These are phyloP conservation scores for Cyanoliseus patagonus DNA, from an alignment of 2,113 vertebrate genomes.

Conservation along the genomic window DNA sequence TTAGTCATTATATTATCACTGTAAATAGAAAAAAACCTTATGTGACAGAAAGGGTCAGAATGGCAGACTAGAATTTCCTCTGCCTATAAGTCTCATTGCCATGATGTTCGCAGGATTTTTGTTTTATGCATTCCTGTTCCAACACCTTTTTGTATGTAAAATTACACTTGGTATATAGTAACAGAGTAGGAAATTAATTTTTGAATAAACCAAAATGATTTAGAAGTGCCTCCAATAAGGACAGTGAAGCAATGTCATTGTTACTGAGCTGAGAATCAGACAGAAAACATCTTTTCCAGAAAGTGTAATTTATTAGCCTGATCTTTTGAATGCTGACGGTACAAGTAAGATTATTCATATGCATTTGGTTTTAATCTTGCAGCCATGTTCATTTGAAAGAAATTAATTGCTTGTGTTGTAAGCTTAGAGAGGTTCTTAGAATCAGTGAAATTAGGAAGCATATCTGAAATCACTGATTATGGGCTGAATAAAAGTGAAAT, in stretches of 20 bases:
- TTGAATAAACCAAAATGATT: not conserved
- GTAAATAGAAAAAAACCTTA: not conserved
- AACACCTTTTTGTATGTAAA: not conserved
- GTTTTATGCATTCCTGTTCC: not conserved
- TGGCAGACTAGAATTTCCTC: not conserved
- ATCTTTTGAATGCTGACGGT: not conserved
- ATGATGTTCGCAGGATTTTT: not conserved
- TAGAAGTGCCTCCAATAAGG: not conserved
- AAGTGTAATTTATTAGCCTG: not conserved
- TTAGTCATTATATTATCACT: not conserved
- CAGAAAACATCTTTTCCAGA: not conserved
- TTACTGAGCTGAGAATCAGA: not conserved
- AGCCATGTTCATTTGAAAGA: not conserved
- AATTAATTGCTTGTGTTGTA: not conserved
- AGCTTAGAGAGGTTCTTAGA: not conserved
- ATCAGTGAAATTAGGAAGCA: not conserved
- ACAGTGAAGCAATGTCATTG: not conserved
- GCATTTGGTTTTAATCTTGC: not conserved
- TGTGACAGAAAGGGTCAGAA: not conserved
- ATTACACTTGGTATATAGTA: not conserved
- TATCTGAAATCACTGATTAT: not conserved
- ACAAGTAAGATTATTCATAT: not conserved
- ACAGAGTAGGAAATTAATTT: not conserved
- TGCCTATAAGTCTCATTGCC: not conserved
- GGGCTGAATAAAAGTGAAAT: not conserved